These are phyloP conservation scores for Volucella inflata DNA, from an alignment of 2,888 invertebrate species.

Conservation along the genomic window DNA sequence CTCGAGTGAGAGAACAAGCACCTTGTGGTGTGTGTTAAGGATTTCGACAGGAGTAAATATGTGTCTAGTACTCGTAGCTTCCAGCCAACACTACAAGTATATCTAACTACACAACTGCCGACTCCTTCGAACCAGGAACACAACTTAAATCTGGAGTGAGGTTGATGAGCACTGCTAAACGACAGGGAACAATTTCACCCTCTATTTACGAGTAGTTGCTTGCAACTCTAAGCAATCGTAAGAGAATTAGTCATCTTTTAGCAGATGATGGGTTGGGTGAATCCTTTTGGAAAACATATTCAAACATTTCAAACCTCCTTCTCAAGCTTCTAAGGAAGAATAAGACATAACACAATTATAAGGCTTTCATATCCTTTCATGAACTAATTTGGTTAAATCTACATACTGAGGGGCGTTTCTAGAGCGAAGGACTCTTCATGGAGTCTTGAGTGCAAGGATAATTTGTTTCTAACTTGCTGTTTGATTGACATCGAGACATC, in stretches of 20 bases:
- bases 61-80: conserved; percentile 40
- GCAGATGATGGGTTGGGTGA: conserved; percentile 21
- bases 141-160: not conserved
- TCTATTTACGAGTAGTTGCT: conserved; percentile 49
- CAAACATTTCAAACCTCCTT: not conserved
- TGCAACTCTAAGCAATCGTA: conserved; percentile 35
- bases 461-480: conserved; percentile 69
- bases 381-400: conserved; percentile 71
- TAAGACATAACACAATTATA: conserved; percentile 66
- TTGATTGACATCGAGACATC: conserved; percentile 67
- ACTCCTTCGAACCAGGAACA: conserved; percentile 5
- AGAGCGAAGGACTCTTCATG: too few species aligned
- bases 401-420: conserved; percentile 36
- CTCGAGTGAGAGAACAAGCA: conserved; percentile 35
- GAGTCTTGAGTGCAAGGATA: conserved; percentile 70
- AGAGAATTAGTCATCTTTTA: conserved; percentile 62
- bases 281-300: conserved; percentile 26
- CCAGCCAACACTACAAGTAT: not conserved
- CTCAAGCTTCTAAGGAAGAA: not conserved
- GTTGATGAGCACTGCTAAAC: not conserved
- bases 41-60: conserved; percentile 52
- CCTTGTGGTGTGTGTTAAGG: conserved; percentile 32
- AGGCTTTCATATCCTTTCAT: conserved; percentile 70
- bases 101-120: not conserved
- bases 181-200: conserved; percentile 33